These are phyloP conservation scores for Byasa hedistus DNA, from an alignment of 2,888 invertebrate species.

Conservation along the genomic window DNA sequence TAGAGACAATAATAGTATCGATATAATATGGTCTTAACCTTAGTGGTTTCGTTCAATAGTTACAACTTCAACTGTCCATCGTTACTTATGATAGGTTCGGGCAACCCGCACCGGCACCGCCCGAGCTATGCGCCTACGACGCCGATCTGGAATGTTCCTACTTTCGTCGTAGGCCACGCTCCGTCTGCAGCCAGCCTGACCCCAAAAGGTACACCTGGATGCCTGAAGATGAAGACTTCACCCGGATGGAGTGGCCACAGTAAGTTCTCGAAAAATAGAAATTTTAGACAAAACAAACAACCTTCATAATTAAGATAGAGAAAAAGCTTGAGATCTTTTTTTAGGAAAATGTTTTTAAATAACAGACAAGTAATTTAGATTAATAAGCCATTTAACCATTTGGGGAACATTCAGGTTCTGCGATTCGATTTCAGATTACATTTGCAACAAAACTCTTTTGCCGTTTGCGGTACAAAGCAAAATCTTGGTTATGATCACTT, in stretches of 20 bases:
- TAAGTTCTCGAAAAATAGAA: conserved; percentile 41
- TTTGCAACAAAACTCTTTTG: no score
- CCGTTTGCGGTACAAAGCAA: no score
- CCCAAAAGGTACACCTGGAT: conserved; percentile 89
- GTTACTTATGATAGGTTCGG: conserved; percentile 72
- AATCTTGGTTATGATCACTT: no score
- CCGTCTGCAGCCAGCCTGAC: conserved; percentile 85
- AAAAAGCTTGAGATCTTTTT: no score
- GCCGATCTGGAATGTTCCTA: conserved; percentile 89
- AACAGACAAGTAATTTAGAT: no score
- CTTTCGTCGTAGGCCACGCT: conserved; percentile 88
- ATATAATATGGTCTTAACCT: no score
- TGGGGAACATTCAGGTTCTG: no score
- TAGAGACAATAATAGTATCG: no score
- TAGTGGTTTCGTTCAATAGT: neutral
- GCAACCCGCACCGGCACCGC: conserved; percentile 79
- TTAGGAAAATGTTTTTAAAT: no score
- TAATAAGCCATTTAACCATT: no score
- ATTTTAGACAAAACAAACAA: neutral
- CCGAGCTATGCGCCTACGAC: conserved; percentile 82
- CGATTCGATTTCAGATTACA: no score
- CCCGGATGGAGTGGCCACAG: conserved; percentile 86
- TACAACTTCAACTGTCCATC: conserved; percentile 1
- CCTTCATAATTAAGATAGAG: no score
- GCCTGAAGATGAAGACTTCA: conserved; percentile 86